A percentile compares a stretch with the other conserved stretches of the same genome.
Evolutionary conservation across 1,140 invertebrate genomes (phyloP).

Genomic region (Papilio machaon): DNA sequence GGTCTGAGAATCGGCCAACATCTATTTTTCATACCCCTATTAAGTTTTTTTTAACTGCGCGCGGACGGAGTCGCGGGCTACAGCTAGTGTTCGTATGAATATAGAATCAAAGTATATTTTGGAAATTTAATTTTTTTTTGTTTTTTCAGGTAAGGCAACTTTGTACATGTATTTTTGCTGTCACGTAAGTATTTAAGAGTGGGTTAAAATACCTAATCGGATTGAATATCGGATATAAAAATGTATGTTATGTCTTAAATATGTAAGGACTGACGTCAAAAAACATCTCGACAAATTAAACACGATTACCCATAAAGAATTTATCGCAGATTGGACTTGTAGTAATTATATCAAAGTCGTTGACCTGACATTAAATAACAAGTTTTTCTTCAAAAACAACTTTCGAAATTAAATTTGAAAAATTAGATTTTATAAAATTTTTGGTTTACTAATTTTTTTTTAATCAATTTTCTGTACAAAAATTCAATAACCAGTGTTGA

Average conservation of each 20-base stretch:
- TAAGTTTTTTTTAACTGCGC: too few species aligned
- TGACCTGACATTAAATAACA: constrained; percentile 21
- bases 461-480: neutral
- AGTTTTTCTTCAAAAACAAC: neutral
- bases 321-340: constrained; percentile 20
- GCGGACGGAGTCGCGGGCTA: too few species aligned
- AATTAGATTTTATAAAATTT: neutral
- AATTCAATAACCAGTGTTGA: neutral
- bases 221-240: neutral
- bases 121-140: neutral
- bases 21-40: too few species aligned
- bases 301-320: constrained; percentile 28
- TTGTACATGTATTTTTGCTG: neutral
- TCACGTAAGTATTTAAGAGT: neutral
- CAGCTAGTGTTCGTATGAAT: too few species aligned
- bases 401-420: neutral
- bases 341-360: constrained; percentile 19
- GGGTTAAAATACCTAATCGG: neutral
- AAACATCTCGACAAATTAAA: neutral
- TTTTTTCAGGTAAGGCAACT: neutral
- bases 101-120: too few species aligned
- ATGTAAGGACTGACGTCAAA: constrained; percentile 11
- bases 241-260: neutral
- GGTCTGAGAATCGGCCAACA: too few species aligned
- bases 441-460: neutral